Evolutionary conservation across 2,113 vertebrate genomes (phyloP).

Genomic region (Marmota monax): DNA sequence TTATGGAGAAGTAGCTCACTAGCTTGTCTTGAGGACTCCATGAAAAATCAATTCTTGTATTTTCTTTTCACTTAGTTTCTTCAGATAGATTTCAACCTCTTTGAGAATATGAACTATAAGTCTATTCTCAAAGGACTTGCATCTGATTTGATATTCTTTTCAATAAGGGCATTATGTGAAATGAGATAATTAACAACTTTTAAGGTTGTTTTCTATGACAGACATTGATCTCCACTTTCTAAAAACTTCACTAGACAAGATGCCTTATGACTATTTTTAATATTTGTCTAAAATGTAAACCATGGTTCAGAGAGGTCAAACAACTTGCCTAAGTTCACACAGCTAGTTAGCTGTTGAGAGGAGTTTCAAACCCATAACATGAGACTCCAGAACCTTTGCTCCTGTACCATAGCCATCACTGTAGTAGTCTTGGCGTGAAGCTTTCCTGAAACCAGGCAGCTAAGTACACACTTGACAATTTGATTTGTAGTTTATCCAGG

Average conservation of each 20-base stretch:
- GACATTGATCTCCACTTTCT: neutral
- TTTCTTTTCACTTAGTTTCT: neutral
- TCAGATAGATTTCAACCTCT: neutral
- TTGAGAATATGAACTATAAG: neutral
- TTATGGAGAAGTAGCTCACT: neutral
- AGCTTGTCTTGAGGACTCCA: neutral
- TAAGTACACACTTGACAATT: neutral
- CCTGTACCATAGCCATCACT: no score
- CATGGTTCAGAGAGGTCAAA: neutral
- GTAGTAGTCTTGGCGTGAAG: accelerated
- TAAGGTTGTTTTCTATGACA: neutral
- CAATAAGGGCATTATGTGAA: neutral
- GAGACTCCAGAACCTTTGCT: neutral
- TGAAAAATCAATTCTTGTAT: neutral
- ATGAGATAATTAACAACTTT: neutral
- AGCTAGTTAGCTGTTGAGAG: neutral
- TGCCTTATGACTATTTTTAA: neutral
- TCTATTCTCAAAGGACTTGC: neutral
- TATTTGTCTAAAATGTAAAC: neutral
- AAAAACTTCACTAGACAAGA: neutral
- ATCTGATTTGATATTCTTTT: neutral
- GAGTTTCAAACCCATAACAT: accelerated
- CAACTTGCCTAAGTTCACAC: neutral
- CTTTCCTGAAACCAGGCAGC: neutral
- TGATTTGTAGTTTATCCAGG: neutral